Conservation (phyloP, 2,888 invertebrate genomes). For the Apamea anceps region DNA sequence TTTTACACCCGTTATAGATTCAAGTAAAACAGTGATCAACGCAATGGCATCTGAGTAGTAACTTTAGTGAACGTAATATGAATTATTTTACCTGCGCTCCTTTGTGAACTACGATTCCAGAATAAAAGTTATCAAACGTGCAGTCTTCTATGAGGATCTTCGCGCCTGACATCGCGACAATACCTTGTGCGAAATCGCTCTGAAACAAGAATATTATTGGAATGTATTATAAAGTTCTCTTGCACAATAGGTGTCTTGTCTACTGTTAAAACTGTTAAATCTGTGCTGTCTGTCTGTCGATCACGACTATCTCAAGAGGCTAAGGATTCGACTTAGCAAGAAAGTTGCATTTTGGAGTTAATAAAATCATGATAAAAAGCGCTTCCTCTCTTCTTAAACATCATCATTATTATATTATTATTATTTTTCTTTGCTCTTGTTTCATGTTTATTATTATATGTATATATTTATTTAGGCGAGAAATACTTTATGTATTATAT, state of each 20-base stretch:
- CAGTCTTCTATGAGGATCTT: slow-evolving; percentile 83
- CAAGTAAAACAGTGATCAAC: too few species aligned
- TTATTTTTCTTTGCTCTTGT: too few species aligned
- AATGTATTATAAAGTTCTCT: background rate
- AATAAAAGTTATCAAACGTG: slow-evolving; percentile 85
- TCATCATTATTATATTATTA: too few species aligned
- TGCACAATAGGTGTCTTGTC: background rate
- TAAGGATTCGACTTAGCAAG: background rate
- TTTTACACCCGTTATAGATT: too few species aligned
- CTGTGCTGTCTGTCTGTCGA: background rate
- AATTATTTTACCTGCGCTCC: slow-evolving; percentile 80
- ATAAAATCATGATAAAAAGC: too few species aligned
- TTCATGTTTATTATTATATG: too few species aligned
- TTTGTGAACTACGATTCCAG: slow-evolving; percentile 85
- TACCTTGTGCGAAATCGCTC: slow-evolving; percentile 86
- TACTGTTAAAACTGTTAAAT: background rate
- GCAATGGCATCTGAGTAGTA: too few species aligned
- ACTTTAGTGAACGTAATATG: background rate
- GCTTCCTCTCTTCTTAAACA: too few species aligned
- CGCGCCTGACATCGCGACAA: slow-evolving; percentile 84
- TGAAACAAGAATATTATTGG: slow-evolving; percentile 55
- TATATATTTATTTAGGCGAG: too few species aligned
- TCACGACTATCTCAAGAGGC: background rate
- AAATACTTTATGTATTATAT: too few species aligned
- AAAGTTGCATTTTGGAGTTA: background rate